Evolutionary conservation across 2,113 vertebrate species (phyloP), one percentile per base, ranked within the genome.

Genomic region (Hippocampus barbouri): DNA sequence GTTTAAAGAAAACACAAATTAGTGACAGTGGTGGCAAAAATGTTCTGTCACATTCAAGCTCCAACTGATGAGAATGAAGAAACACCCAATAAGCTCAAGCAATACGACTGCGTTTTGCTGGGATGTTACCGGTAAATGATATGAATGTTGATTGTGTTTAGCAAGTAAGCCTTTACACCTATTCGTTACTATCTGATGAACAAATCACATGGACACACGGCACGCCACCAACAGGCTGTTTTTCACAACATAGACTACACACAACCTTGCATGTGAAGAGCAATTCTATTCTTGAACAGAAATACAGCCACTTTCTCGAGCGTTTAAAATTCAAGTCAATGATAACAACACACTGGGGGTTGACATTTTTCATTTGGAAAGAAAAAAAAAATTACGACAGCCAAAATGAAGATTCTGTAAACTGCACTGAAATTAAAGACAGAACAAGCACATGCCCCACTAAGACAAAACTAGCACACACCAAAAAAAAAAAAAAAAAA

Each of bases 391-490:
- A 67, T 30, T 68, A 67, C 34, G 66, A 68, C 14, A 81, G 66
- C 65, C 23, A 72, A 76, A 84, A 63, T 53, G 66, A 61, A 63
- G 15, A 12, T 51, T 65, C 63, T 47, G 41, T 23, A 61, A 23
- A 77, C 40, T 53, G 67, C 71, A 84, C 83, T 79, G 53, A 53
- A 83, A 85, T 70, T 1, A 80, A 72, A 80, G 79, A 79, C 9
- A 83, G 78, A 56, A 81, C 71, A 80, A 84, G 76, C 71, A 73
- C 87, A 87, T 86, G 83, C 79, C 69, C 69, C 74, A 87, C 69
- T 68, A 75, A 69, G 45, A 84, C 72, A 79, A 79, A 86, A 89
- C 72, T 78, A 38, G 34, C 34, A 16, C 1, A 62, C 71, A 85
- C 72, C 75, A 80, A 84, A 73, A 74, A 60, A 60, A 75, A 30